Evolutionary conservation across 2,113 vertebrate genomes (phyloP).

Genomic region (Lates calcarifer): DNA sequence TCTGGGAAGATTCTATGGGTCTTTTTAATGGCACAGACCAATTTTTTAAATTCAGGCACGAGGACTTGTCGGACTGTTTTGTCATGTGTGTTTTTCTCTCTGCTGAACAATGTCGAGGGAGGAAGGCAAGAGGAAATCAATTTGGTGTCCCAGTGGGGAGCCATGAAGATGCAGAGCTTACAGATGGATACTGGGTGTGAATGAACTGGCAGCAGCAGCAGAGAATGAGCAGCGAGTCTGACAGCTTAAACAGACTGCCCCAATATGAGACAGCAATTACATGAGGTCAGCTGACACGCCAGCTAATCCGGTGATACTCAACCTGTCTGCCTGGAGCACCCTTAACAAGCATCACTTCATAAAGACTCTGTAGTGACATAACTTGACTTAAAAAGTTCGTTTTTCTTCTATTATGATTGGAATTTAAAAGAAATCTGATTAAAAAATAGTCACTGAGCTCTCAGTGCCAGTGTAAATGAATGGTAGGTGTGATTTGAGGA

Average conservation of each 20-base stretch:
- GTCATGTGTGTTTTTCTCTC: constrained; percentile 16
- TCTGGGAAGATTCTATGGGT: neutral
- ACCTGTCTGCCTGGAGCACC: constrained; percentile 23
- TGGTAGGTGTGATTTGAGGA: neutral
- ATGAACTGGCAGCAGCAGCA: constrained; percentile 42
- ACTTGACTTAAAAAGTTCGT: neutral
- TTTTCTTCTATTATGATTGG: neutral
- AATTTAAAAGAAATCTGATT: neutral
- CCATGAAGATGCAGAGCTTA: constrained; percentile 17
- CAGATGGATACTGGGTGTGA: constrained; percentile 41
- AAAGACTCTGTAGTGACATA: neutral
- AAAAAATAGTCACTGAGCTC: neutral
- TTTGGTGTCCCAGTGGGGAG: constrained; percentile 11
- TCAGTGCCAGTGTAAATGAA: neutral
- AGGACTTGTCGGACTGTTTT: neutral
- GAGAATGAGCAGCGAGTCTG: constrained; percentile 36
- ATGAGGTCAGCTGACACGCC: constrained; percentile 39
- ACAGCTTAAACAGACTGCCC: constrained; percentile 55
- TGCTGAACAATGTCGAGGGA: neutral
- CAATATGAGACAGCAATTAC: constrained; percentile 53
- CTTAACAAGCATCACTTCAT: constrained; percentile 42
- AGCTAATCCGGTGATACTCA: constrained; percentile 25
- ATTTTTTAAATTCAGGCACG: neutral
- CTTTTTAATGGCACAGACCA: neutral
- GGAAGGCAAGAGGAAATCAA: constrained; percentile 20